Base-by-base conservation (phyloP, 2,888 invertebrate genomes). In the Luperina testacea region DNA sequence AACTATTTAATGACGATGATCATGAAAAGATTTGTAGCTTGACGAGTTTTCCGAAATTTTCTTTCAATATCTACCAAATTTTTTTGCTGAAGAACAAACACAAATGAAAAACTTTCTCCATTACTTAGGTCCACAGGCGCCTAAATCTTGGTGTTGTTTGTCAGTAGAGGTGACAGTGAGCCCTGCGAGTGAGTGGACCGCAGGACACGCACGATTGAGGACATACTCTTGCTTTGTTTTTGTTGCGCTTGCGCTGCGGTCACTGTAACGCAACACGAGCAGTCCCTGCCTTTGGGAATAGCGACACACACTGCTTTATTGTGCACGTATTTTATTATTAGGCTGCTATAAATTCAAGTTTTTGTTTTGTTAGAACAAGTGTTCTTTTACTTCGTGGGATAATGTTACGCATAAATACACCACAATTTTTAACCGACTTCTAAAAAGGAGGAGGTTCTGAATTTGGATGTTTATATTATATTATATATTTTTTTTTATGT, bases 201-300 rank as follows among this genome's bases (percentile, higher is more conserved):
- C 93, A 92, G 93, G 96, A 94, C 95, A 96, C 95, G 96, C 96
- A 96, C 96, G 95, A 97, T 96, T 95, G 96, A 96, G 95, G 95
- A 96, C 95, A 95, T 92, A 92, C 93, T 95, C 94, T 95, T 92
- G 90, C 92, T 92, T 95, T 96, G 95, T 96, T 96, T 96, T 96
- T 96, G 95, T 96, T 96, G 82, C 82, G 80, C 82, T 61, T 57
- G 93, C 90, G 90, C 91, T 96, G 96, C 95, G 96, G 96, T 96
- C 95, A 94, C 92, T 89, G 96, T 95, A 96, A 96, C 93, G 94
- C 92, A 93, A 96, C 93, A 94, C 95, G 93, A 90, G 87, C 88
- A 90, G 85, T 83, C 84, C 83, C 88, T 88, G 86, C 85, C 89
- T 89, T 87, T 84, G 87, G 87, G 89, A 91, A 90, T 90, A 87